Evolutionary conservation across 2,888 invertebrate genomes (phyloP).

Genomic region (Dioctria linearis): DNA sequence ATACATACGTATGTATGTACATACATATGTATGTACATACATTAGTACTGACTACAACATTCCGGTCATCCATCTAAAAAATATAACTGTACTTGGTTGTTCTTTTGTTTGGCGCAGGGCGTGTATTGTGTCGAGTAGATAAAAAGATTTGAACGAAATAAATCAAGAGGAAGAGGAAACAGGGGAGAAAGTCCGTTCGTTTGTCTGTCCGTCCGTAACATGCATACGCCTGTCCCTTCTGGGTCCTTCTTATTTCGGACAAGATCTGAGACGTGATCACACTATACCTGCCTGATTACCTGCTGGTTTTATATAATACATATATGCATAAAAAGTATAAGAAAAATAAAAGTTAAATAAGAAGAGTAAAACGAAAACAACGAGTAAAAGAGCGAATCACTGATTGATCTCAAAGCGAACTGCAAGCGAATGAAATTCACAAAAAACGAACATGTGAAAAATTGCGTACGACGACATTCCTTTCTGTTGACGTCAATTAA

Average conservation of each 20-base stretch:
- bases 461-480: neutral
- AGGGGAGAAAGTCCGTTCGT: neutral
- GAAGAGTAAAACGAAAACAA: no score
- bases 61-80: neutral
- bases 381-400: neutral
- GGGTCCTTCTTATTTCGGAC: slow-evolving; percentile 21
- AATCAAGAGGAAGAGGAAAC: slow-evolving; percentile 7
- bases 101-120: slow-evolving; percentile 47
- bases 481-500: slow-evolving; percentile 35
- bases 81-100: slow-evolving; percentile 42
- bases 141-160: slow-evolving; percentile 10
- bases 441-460: slow-evolving; percentile 28
- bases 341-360: neutral
- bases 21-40: no score
- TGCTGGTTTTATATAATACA: neutral
- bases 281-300: slow-evolving; percentile 33
- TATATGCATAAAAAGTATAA: neutral
- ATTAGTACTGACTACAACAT: neutral
- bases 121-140: slow-evolving; percentile 13
- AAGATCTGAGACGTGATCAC: slow-evolving; percentile 34
- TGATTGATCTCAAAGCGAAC: neutral
- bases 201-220: no score
- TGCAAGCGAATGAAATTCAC: slow-evolving; percentile 7
- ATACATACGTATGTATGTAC: no score
- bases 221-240: neutral